Conservation (phyloP, 2,888 invertebrate genomes). For the Microdon myrmicae region DNA sequence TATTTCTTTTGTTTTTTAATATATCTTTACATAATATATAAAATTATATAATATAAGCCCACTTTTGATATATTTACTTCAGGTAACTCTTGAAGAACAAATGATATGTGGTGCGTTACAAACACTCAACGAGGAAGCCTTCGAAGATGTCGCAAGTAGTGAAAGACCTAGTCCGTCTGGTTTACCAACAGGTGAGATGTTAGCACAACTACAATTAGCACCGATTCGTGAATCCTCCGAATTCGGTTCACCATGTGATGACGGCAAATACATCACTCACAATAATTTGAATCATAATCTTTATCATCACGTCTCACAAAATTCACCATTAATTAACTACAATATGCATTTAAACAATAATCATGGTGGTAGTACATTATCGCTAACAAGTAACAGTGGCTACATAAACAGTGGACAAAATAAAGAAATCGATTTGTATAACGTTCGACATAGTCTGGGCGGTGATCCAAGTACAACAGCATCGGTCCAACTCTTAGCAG, state of each 20-base stretch:
- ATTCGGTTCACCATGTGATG: slow-evolving; percentile 67
- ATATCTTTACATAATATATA: too few species aligned
- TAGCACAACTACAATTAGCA: slow-evolving; percentile 67
- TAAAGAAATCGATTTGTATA: slow-evolving; percentile 53
- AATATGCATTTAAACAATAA: slow-evolving; percentile 55
- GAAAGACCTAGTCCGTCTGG: slow-evolving; percentile 71
- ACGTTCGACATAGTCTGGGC: slow-evolving; percentile 55
- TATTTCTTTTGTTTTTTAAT: too few species aligned
- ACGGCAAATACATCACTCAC: slow-evolving; percentile 59
- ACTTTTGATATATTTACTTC: too few species aligned
- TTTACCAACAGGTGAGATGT: slow-evolving; percentile 69
- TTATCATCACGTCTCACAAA: slow-evolving; percentile 52
- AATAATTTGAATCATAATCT: slow-evolving; percentile 55
- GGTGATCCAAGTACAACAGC: slow-evolving; percentile 55
- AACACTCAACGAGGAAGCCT: slow-evolving; percentile 91
- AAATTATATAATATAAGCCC: too few species aligned
- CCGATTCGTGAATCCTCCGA: slow-evolving; percentile 67
- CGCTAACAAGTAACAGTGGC: slow-evolving; percentile 58
- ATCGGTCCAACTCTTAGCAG: slow-evolving; percentile 53
- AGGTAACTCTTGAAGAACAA: slow-evolving; percentile 94
- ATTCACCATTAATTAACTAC: slow-evolving; percentile 46
- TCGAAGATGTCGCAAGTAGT: slow-evolving; percentile 88
- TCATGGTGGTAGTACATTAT: slow-evolving; percentile 62
- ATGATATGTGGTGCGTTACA: slow-evolving; percentile 94
- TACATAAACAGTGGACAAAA: slow-evolving; percentile 35